These are phyloP conservation scores for Drosophila lini DNA, from an alignment of 1,140 invertebrate species.

Conservation along the genomic window DNA sequence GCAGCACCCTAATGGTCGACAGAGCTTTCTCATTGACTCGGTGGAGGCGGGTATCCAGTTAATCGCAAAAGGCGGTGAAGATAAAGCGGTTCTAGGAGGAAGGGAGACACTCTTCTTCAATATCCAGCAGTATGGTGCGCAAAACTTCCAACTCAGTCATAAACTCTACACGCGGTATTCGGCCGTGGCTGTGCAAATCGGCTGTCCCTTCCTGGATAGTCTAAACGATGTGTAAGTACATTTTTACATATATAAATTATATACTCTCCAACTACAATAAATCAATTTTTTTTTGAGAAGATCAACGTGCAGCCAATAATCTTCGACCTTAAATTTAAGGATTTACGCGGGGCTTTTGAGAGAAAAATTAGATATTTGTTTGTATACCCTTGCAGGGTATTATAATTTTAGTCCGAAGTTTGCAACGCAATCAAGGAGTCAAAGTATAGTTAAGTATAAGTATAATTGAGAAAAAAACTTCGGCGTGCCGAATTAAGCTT, in stretches of 20 bases:
- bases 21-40: slow-evolving; percentile 86
- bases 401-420: too few species aligned
- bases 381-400: too few species aligned
- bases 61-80: slow-evolving; percentile 85
- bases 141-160: slow-evolving; percentile 90
- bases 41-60: slow-evolving; percentile 88
- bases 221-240: slow-evolving; percentile 88
- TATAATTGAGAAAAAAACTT: too few species aligned
- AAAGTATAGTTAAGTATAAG: too few species aligned
- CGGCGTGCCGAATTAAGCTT: too few species aligned
- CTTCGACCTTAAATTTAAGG: too few species aligned
- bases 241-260: background rate
- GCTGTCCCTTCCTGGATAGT: slow-evolving; percentile 89
- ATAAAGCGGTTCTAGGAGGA: slow-evolving; percentile 88
- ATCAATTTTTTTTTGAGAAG: too few species aligned
- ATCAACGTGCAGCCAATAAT: too few species aligned
- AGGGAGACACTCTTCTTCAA: slow-evolving; percentile 89
- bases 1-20: slow-evolving; percentile 80
- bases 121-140: slow-evolving; percentile 87
- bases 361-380: too few species aligned
- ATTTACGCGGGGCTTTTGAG: too few species aligned
- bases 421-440: too few species aligned
- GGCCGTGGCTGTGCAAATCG: slow-evolving; percentile 89
- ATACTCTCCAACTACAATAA: too few species aligned
- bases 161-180: slow-evolving; percentile 90